Percentiles rank a stretch among this genome's conserved stretches.
phyloP scores from a whole-genome alignment of 2,888 invertebrate species.

The Notodromas monacha region DNA sequence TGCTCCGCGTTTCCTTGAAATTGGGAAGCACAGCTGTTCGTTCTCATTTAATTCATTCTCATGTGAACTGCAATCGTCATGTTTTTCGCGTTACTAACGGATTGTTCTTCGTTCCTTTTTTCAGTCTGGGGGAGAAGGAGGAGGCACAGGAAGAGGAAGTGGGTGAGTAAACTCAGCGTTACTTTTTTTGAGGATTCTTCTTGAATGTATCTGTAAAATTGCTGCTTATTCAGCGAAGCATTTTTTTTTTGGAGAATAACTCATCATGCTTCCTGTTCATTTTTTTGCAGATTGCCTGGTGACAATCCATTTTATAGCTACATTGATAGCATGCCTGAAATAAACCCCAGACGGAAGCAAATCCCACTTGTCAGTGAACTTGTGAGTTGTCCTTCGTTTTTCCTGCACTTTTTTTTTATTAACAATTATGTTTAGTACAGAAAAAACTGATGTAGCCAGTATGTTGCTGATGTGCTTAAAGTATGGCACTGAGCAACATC shows the following conservation, averaged over 20 bases:
- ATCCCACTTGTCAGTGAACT: slow-evolving; percentile 93
- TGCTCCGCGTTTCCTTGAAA: too few species aligned
- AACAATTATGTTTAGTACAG: background rate
- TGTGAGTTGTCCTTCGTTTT: slow-evolving; percentile 30
- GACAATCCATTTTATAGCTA: slow-evolving; percentile 98
- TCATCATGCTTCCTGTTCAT: too few species aligned
- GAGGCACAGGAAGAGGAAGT: slow-evolving; percentile 41
- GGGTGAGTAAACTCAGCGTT: slow-evolving; percentile 26
- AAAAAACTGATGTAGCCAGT: too few species aligned
- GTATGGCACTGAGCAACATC: background rate
- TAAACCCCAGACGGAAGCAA: slow-evolving; percentile 65
- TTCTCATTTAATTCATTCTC: too few species aligned
- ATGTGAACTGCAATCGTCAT: too few species aligned
- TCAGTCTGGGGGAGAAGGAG: slow-evolving; percentile 34
- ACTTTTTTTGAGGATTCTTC: slow-evolving; percentile 10
- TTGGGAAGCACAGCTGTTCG: too few species aligned
- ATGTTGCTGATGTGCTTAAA: too few species aligned
- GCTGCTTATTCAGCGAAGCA: too few species aligned
- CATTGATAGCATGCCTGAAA: slow-evolving; percentile 98
- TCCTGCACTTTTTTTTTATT: slow-evolving; percentile 6
- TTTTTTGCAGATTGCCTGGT: slow-evolving; percentile 35
- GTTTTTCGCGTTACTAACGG: too few species aligned
- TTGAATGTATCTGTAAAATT: too few species aligned
- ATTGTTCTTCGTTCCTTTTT: slow-evolving; percentile 22
- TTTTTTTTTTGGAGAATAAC: too few species aligned